Evolutionary conservation across 2,113 vertebrate species (phyloP).

Genomic region (Dromas ardeola): DNA sequence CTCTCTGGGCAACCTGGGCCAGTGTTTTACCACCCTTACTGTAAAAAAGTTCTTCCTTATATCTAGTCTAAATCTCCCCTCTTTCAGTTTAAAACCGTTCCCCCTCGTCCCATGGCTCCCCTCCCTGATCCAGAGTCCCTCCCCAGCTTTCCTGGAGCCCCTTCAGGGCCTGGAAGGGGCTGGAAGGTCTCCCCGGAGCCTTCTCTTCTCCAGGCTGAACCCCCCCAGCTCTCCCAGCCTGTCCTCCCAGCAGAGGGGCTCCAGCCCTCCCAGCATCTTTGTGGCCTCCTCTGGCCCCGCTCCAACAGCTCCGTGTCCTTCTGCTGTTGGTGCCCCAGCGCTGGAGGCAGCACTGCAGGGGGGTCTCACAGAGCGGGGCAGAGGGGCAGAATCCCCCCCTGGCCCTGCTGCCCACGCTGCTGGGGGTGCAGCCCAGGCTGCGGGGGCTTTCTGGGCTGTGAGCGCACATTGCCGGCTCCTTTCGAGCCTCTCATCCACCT

Average conservation of each 20-base stretch:
- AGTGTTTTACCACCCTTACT: too few relatives aligned
- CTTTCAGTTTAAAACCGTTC: background rate
- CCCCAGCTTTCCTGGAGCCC: background rate
- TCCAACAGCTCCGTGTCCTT: background rate
- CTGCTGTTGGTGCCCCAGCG: accelerated
- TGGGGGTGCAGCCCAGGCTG: background rate
- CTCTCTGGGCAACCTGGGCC: background rate
- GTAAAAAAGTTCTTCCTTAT: background rate
- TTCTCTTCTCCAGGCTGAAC: background rate
- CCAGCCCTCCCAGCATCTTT: background rate
- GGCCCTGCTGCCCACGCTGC: background rate
- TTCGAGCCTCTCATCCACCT: background rate
- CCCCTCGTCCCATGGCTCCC: background rate
- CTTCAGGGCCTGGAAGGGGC: background rate
- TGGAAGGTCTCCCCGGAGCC: background rate
- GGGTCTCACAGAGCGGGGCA: background rate
- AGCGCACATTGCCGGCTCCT: accelerated
- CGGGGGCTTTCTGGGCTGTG: accelerated
- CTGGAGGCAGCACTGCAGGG: accelerated
- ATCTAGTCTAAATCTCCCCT: background rate
- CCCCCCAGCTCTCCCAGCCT: background rate
- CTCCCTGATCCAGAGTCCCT: background rate
- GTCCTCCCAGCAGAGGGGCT: accelerated
- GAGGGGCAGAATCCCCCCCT: background rate
- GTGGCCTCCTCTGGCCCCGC: background rate